phyloP scores from a whole-genome alignment of 2,888 invertebrate species.

The Eretmocerus hayati region DNA sequence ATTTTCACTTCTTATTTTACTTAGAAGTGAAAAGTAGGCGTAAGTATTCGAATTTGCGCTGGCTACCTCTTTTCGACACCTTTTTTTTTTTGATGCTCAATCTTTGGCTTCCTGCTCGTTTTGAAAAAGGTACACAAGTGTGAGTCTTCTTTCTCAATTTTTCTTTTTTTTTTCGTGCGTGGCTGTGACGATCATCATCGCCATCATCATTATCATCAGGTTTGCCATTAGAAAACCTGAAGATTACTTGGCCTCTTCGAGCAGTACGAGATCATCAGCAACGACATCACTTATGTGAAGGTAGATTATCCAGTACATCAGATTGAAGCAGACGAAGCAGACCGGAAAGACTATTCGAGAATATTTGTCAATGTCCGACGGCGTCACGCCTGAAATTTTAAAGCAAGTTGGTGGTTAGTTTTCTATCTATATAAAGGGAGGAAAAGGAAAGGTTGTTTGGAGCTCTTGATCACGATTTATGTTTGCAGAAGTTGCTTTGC shows the following conservation, averaged over 20 bases:
- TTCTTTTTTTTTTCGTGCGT: background rate
- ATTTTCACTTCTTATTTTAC: background rate
- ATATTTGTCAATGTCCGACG: conserved; percentile 98
- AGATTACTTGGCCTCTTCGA: conserved; percentile 43
- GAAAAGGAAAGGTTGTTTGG: too few relatives aligned
- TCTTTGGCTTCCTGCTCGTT: conserved; percentile 11
- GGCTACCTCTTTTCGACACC: background rate
- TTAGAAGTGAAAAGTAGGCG: conserved; percentile 3
- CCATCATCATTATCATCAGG: background rate
- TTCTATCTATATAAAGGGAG: too few relatives aligned
- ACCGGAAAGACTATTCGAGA: conserved; percentile 97
- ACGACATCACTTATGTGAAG: conserved; percentile 93
- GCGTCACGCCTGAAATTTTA: conserved; percentile 62
- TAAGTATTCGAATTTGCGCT: background rate
- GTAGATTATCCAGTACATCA: conserved; percentile 97
- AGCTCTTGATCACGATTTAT: too few relatives aligned
- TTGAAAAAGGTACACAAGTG: conserved; percentile 13
- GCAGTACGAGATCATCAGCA: conserved; percentile 78
- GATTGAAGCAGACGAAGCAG: conserved; percentile 97
- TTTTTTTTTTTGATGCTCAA: background rate
- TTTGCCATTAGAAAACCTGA: too few relatives aligned
- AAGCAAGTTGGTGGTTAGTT: background rate
- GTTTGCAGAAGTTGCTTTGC: too few relatives aligned
- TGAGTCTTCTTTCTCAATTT: conserved; percentile 20
- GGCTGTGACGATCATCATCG: background rate